Evolutionary conservation across 1,140 invertebrate genomes (phyloP), one percentile per base, ranked within the genome.

Genomic region (Thaumetopoea pityocampa): DNA sequence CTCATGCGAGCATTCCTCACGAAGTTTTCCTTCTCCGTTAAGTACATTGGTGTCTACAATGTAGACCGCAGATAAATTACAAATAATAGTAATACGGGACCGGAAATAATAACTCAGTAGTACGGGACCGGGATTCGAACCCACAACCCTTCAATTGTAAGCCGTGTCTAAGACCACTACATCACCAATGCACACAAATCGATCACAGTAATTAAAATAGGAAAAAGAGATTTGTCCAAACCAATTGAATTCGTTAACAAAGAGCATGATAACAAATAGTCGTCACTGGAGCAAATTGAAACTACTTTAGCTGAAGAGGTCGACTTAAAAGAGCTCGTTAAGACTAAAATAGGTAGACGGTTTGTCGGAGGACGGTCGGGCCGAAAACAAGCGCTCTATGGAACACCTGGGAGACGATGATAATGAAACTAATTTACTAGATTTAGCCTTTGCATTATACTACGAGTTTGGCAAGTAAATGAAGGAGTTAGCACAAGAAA

Each of bases 351-450:
- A 29, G 33, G 20, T 15, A 14, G 6, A 30, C 12, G 14, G 11
- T 12, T 24, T 3, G 27, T 17, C 29, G 18, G 14, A 12, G n/a
- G 6, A 10, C n/a, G 19, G 11, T 18, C 41, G 30, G 15, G 27
- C 17, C 42, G 43, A 49, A 48, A 60, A 55, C 51, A 55, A 54
- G 49, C 44, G 40, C 44, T 43, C 43, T 49, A 23, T 48, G 33
- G 22, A 38, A 36, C 66, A 74, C 71, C 68, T 72, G 71, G 53
- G 36, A 44, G 26, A 20, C 23, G 14, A 52, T 43, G 71, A 76
- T 76, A 76, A 72, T 76, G 62, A 62, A 67, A 65, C 62, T 72
- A 70, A 76, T 72, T 70, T 67, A 60, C 51, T 58, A 59, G 53
- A 53, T 56, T 47, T 37, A 52, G 43, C 30, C 47, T 24, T 28